Percentiles rank a stretch among this genome's conserved stretches.
phyloP scores from a whole-genome alignment of 2,888 invertebrate species.

The Platycheirus rosarum region DNA sequence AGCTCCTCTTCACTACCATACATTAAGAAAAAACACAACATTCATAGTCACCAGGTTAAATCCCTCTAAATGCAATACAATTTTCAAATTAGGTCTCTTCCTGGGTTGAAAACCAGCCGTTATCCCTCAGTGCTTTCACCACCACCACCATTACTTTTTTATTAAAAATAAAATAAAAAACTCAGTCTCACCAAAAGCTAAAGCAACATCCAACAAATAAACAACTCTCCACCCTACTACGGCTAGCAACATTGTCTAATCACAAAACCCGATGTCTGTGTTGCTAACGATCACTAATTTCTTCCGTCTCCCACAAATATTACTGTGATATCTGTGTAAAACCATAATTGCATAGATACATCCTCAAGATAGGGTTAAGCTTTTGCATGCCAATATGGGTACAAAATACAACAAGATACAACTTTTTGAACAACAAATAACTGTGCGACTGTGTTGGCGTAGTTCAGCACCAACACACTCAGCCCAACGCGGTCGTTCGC shows the following conservation, averaged over 20 bases:
- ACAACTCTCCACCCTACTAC: conserved; percentile 29
- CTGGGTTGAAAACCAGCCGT: conserved; percentile 48
- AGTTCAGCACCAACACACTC: conserved; percentile 50
- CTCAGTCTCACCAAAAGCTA: too few relatives aligned
- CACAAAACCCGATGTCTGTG: conserved; percentile 17
- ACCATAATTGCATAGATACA: conserved; percentile 41
- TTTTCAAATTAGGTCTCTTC: conserved; percentile 68
- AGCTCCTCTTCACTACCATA: too few relatives aligned
- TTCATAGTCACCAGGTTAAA: conserved; percentile 28
- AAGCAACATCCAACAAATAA: not conserved
- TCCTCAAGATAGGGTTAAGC: conserved; percentile 34
- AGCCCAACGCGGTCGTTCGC: conserved; percentile 65
- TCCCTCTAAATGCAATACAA: conserved; percentile 35
- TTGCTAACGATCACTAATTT: conserved; percentile 63
- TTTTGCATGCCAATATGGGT: conserved; percentile 30
- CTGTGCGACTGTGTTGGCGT: conserved; percentile 25
- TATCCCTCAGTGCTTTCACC: conserved; percentile 32
- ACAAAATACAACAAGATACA: not conserved
- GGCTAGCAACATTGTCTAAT: conserved; percentile 44
- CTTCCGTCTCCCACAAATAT: conserved; percentile 61
- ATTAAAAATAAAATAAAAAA: too few relatives aligned
- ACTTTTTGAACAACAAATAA: not conserved
- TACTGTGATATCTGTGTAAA: conserved; percentile 1
- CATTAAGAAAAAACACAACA: too few relatives aligned
- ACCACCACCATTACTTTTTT: conserved; percentile 18